Base-by-base conservation (phyloP, 2,113 vertebrate species). In the Thalassoma bifasciatum region DNA sequence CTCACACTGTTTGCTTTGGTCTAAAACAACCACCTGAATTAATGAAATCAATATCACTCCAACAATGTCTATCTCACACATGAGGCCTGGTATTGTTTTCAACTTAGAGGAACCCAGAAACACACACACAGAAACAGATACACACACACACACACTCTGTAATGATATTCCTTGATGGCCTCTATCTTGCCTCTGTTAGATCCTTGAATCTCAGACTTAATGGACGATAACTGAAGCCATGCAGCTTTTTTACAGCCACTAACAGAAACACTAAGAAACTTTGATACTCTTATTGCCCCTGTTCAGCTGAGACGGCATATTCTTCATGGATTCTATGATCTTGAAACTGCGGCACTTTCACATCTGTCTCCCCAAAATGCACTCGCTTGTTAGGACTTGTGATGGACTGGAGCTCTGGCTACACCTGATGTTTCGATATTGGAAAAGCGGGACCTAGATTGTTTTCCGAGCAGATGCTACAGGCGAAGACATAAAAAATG, bases 101-200 rank as follows among this genome's bases (percentile, higher is more conserved):
- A 8, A 72, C 62, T 49, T 26, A 71, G 57, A 51, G 37, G 34
- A 4, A 58, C 30, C 58, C 56, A 37, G 44, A 66, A 37, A 38
- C 22, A 44, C 57, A 56, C 47, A 42, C 19, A 67, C 24, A 44
- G 3, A 30, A 30, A 30, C 30, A 30, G 30, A 30, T 30, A 30
- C 1, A 46, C 70, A 66, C 34, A 30, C 1, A 46, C 70, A 66
- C 34, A 61, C 47, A 37, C n/a, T 57, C 44, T 64, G 10, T 66
- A 79, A 74, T 74, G 58, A 68, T 60, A 59, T 76, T 66, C 69
- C 77, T 14, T 81, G 68, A 84, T 79, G 56, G 64, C 62, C 56
- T 57, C 49, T 60, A 49, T 71, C 71, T 77, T 10, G 6, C 50
- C 72, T 69, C 21, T 65, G 65, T 77, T 65, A 57, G 23, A 40